Evolutionary conservation across 1,140 invertebrate species (phyloP).

Genomic region (Mesaphorura yosii): DNA sequence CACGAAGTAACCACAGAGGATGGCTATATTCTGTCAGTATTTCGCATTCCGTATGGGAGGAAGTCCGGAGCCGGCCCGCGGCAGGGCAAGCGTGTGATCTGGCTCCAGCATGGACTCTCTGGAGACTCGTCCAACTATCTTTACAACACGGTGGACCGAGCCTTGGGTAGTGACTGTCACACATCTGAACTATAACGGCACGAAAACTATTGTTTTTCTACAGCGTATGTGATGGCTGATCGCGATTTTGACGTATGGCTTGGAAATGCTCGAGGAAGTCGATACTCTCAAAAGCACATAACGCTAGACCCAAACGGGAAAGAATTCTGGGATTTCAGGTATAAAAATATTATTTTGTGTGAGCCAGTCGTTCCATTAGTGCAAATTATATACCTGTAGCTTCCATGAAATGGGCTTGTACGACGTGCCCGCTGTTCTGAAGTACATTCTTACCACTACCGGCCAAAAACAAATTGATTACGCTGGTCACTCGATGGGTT

Average conservation of each 20-base stretch:
- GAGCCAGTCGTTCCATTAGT: too few relatives aligned
- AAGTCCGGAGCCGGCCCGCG: not conserved
- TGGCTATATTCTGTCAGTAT: constrained; percentile 28
- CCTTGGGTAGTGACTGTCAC: too few relatives aligned
- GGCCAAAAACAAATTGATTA: constrained; percentile 40
- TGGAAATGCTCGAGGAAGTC: constrained; percentile 39
- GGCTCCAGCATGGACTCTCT: constrained; percentile 27
- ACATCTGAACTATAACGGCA: too few relatives aligned
- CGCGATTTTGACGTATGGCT: constrained; percentile 36
- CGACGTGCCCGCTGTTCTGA: constrained; percentile 36
- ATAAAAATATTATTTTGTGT: not conserved
- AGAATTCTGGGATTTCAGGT: constrained; percentile 7
- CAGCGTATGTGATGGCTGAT: constrained; percentile 29
- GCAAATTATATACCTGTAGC: constrained; percentile 5
- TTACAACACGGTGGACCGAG: constrained; percentile 16
- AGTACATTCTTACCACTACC: constrained; percentile 19
- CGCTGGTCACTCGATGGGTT: constrained; percentile 54
- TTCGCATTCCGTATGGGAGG: constrained; percentile 26
- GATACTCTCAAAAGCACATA: constrained; percentile 33
- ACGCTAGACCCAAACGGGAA: not conserved
- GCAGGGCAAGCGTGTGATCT: constrained; percentile 16
- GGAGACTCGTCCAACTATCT: constrained; percentile 23
- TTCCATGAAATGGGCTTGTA: constrained; percentile 30
- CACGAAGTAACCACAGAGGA: constrained; percentile 28
- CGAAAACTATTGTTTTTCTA: too few relatives aligned